These are phyloP conservation scores for Lepidotrigona ventralis DNA, from an alignment of 1,140 invertebrate genomes.

Conservation along the genomic window DNA sequence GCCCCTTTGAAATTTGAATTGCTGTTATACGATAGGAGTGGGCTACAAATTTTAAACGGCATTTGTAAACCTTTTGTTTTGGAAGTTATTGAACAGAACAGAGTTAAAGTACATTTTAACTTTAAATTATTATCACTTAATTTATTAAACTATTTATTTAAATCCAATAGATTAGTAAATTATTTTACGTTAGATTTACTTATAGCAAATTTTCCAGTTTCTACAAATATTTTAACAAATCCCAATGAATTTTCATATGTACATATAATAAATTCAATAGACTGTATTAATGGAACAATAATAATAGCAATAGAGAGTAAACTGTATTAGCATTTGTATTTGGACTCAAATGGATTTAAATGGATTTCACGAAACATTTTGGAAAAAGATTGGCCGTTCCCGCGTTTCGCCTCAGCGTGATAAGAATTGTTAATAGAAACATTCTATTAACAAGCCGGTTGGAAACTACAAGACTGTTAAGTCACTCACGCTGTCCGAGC, in stretches of 20 bases:
- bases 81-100: background rate
- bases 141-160: too few relatives aligned
- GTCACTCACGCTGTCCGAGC: background rate
- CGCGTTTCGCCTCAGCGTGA: background rate
- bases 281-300: too few relatives aligned
- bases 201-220: too few relatives aligned
- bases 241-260: too few relatives aligned
- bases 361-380: background rate
- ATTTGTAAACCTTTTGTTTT: background rate
- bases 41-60: background rate
- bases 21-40: background rate
- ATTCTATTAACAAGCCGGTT: background rate
- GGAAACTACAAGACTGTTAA: background rate
- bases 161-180: too few relatives aligned
- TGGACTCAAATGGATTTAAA: background rate
- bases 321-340: background rate
- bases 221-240: too few relatives aligned
- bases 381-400: background rate
- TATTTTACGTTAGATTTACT: too few relatives aligned
- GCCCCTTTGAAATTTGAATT: conserved; percentile 10
- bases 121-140: too few relatives aligned
- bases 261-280: too few relatives aligned
- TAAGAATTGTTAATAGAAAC: background rate
- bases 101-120: background rate
- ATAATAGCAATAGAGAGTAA: too few relatives aligned